These are phyloP conservation scores for Drosophila maculinotata DNA, from an alignment of 2,888 invertebrate species.

Conservation along the genomic window DNA sequence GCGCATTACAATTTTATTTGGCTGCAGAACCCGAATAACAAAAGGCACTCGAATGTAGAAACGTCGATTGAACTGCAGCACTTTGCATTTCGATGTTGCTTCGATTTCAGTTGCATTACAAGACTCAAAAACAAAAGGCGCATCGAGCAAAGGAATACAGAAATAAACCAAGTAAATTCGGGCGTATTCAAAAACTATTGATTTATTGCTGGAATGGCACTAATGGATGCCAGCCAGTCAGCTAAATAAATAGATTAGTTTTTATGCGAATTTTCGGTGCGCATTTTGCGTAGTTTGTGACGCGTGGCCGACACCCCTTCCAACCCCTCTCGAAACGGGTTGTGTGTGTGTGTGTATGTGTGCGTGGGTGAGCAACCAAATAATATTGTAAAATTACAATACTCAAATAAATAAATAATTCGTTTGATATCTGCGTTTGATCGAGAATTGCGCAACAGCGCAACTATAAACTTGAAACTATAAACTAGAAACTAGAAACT, in stretches of 20 bases:
- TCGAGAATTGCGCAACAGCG: conserved; percentile 53
- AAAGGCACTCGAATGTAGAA: conserved; percentile 53
- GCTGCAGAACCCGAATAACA: conserved; percentile 32
- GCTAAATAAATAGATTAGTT: conserved; percentile 78
- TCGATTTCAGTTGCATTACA: conserved; percentile 68
- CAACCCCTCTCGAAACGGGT: not conserved
- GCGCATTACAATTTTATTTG: conserved; percentile 53
- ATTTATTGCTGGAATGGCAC: conserved; percentile 71
- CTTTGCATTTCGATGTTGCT: conserved; percentile 69
- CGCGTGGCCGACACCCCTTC: conserved; percentile 34
- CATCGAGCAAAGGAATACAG: conserved; percentile 16
- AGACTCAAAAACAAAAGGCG: conserved; percentile 67
- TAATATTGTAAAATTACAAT: conserved; percentile 59
- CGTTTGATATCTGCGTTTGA: conserved; percentile 20
- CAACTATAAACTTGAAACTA: conserved; percentile 17
- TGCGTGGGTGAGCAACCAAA: conserved; percentile 29
- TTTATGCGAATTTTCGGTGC: conserved; percentile 47
- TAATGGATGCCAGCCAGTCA: conserved; percentile 44
- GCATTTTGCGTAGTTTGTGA: conserved; percentile 69
- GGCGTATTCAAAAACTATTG: conserved; percentile 63
- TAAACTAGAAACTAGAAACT: conserved; percentile 10
- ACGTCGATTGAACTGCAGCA: conserved; percentile 54
- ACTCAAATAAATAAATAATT: conserved; percentile 32
- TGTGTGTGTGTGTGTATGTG: conserved; percentile 21
- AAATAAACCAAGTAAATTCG: conserved; percentile 15